These are phyloP conservation scores for Rhopalosiphum nymphaeae DNA, from an alignment of 2,888 invertebrate genomes.

Conservation along the genomic window DNA sequence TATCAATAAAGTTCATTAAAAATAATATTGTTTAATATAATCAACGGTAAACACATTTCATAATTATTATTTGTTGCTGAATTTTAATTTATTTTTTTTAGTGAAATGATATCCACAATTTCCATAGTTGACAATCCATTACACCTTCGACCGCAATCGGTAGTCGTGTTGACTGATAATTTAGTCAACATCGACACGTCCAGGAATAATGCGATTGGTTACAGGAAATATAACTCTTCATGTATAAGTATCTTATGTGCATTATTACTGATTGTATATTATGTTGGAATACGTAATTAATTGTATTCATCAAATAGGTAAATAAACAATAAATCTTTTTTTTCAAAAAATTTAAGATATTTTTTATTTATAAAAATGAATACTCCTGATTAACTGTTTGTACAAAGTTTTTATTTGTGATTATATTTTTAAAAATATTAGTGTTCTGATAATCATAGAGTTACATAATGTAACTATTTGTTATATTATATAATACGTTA, in stretches of 20 bases:
- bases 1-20: neutral
- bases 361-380: neutral
- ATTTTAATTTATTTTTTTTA: neutral
- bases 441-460: neutral
- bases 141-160: constrained; percentile 19
- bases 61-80: neutral
- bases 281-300: neutral
- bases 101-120: neutral
- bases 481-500: neutral
- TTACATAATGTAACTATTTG: neutral
- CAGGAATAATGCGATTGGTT: neutral
- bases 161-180: constrained; percentile 26
- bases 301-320: neutral
- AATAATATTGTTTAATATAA: neutral
- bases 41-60: neutral
- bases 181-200: neutral
- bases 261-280: neutral
- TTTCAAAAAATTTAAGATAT: too few relatives aligned
- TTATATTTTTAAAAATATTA: neutral
- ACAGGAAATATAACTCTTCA: neutral
- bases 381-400: neutral
- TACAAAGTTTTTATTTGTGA: neutral
- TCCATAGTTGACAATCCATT: neutral
- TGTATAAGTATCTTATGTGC: neutral
- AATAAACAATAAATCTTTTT: neutral